Base-by-base conservation (phyloP, 2,113 vertebrate species). In the Ochotona curzoniae region DNA sequence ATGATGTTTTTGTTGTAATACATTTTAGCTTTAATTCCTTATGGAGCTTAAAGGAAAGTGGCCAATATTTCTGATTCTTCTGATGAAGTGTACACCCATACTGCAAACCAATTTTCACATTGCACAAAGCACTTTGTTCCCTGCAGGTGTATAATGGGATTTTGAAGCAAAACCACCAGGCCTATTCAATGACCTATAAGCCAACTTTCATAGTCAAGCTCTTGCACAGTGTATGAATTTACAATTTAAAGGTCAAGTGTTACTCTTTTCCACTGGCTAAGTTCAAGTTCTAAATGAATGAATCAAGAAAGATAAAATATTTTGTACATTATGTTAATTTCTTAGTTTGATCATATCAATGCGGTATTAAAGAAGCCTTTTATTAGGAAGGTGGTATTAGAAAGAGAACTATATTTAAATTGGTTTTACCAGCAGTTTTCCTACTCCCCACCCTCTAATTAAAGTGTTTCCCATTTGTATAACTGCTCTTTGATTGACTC, bases 81-180 rank as follows among this genome's bases (percentile, higher is more conserved):
- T 89, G 61, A 70, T 67, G 44, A 87, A 69, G 35, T 18, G 18
- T 30, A 83, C 67, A 76, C 49, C 90, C 49, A 70, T 38, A 26
- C 49, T 35, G 23, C 47, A 47, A 95, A 78, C 74, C 74, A 94
- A 74, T 94, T 87, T 90, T 89, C 92, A 87, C 82, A 38, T 67
- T 73, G 75, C 83, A 90, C 35, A 78, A 63, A 76, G 54, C 69
- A 60, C 20, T 44, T 76, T 51, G 47, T 93, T 94, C 90, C 87
- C 92, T 30, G 44, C 63, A 91, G 82, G 84, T 81, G 25, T n/a
- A 51, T 78, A 90, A 96, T 87, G 63, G 78, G 57, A 89, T 84
- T 84, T 91, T 49, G 76, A 9, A 64, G 63, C 67, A 82, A 84
- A 86, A 47, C 76, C 49, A 87, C 26, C 81, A 76, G 83, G 28